Conservation (phyloP, 2,113 vertebrate species). For the Anthoscopus minutus region DNA sequence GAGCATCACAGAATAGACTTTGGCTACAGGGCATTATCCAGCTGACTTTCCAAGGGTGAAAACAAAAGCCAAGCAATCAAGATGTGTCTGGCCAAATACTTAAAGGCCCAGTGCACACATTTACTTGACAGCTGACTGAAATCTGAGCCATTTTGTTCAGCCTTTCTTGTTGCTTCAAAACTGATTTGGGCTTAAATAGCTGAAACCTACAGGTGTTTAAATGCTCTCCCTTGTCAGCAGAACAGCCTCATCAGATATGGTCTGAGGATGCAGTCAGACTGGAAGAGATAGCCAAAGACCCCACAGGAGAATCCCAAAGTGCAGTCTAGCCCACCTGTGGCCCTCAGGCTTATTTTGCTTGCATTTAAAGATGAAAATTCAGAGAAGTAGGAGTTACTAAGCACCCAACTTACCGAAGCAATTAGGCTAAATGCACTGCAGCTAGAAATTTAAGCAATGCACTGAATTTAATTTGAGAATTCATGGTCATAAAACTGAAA, state of each 20-base stretch:
- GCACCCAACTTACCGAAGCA: conserved; percentile 37
- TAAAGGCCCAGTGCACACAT: conserved; percentile 75
- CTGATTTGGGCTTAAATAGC: conserved; percentile 65
- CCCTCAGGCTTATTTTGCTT: conserved; percentile 48
- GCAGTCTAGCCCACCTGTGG: conserved; percentile 45
- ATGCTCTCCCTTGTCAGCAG: conserved; percentile 67
- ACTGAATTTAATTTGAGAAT: conserved; percentile 58
- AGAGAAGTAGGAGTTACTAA: conserved; percentile 42
- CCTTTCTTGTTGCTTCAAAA: conserved; percentile 70
- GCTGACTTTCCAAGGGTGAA: conserved; percentile 58
- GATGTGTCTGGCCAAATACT: conserved; percentile 71
- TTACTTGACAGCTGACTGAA: conserved; percentile 75
- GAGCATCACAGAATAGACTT: not conserved
- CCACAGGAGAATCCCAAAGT: conserved; percentile 46
- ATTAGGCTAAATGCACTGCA: conserved; percentile 50
- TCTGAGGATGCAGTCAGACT: conserved; percentile 48
- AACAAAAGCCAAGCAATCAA: conserved; percentile 71
- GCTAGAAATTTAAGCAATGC: conserved; percentile 45
- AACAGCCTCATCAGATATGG: conserved; percentile 42
- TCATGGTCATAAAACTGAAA: conserved; percentile 39
- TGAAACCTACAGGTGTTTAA: conserved; percentile 70
- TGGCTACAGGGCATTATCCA: conserved; percentile 35
- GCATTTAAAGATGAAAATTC: conserved; percentile 51
- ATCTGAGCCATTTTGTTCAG: conserved; percentile 68
- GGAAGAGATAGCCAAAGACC: conserved; percentile 45